A percentile compares a stretch with the other conserved stretches of the same genome.
These are phyloP conservation scores for Cremastinae sp. DNA, from an alignment of 2,888 invertebrate genomes.

Conservation along the genomic window DNA sequence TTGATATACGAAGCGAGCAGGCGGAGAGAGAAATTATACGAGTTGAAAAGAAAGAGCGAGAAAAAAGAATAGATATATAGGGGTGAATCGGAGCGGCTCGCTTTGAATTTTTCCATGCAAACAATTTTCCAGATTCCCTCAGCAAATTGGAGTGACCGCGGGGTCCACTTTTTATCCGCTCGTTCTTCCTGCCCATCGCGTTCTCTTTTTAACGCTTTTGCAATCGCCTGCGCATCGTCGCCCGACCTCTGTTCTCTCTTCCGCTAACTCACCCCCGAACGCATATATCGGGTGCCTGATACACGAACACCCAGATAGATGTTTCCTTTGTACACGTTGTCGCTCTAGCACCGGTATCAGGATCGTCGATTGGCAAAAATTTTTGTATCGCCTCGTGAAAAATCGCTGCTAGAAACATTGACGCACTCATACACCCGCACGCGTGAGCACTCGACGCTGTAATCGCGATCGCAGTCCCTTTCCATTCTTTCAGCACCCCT, in stretches of 20 bases:
- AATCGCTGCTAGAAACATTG: slow-evolving; percentile 43
- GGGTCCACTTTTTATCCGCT: slow-evolving; percentile 37
- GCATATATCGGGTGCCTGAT: not conserved
- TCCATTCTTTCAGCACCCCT: slow-evolving; percentile 33
- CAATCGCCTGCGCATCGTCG: not conserved
- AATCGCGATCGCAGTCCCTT: slow-evolving; percentile 18
- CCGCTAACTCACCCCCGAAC: not conserved
- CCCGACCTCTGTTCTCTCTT: slow-evolving; percentile 3
- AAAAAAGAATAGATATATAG: slow-evolving; percentile 4
- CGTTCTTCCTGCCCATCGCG: slow-evolving; percentile 27
- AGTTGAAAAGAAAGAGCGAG: too few species aligned
- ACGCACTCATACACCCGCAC: slow-evolving; percentile 30
- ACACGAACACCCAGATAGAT: not conserved
- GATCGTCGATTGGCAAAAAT: slow-evolving; percentile 38
- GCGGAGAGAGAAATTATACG: slow-evolving; percentile 14
- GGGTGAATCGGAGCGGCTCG: slow-evolving; percentile 37
- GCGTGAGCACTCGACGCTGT: too few species aligned
- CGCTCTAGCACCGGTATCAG: slow-evolving; percentile 33
- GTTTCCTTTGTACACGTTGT: not conserved
- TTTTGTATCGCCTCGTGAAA: slow-evolving; percentile 40
- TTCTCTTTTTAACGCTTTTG: slow-evolving; percentile 32
- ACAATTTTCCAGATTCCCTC: slow-evolving; percentile 55
- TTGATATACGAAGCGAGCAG: slow-evolving; percentile 4
- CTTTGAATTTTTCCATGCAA: slow-evolving; percentile 57
- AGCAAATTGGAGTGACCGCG: slow-evolving; percentile 55